Conservation (phyloP, 2,113 vertebrate genomes). For the Vulpes lagopus region DNA sequence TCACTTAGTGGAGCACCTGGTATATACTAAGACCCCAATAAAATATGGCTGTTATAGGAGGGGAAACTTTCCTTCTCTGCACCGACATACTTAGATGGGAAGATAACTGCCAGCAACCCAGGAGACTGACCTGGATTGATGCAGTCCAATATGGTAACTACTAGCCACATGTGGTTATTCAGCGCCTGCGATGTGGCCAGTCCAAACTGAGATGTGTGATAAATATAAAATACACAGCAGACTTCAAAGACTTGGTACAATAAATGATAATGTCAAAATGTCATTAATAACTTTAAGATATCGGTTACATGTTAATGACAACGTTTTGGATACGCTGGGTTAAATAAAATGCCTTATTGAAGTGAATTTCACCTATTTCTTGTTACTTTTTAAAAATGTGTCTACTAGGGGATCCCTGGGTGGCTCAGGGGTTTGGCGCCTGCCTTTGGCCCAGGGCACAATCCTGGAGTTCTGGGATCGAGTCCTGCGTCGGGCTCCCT, state of each 20-base stretch:
- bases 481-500: too few relatives aligned
- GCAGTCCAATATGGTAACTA: neutral
- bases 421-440: too few relatives aligned
- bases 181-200: neutral
- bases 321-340: neutral
- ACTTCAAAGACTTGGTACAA: neutral
- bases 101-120: neutral
- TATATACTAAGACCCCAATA: neutral
- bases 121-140: neutral
- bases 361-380: slow-evolving; percentile 26
- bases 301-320: neutral
- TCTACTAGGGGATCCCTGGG: too few relatives aligned
- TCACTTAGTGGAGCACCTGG: neutral
- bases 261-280: neutral
- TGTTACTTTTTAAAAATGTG: neutral
- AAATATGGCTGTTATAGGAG: neutral
- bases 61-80: neutral
- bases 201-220: neutral
- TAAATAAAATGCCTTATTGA: slow-evolving; percentile 47
- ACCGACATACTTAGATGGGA: neutral
- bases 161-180: neutral
- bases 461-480: too few relatives aligned
- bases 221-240: neutral
- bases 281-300: neutral
- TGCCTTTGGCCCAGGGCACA: too few relatives aligned